Evolutionary conservation across 2,888 invertebrate genomes (phyloP).

Genomic region (Lasioglossum malachurum): DNA sequence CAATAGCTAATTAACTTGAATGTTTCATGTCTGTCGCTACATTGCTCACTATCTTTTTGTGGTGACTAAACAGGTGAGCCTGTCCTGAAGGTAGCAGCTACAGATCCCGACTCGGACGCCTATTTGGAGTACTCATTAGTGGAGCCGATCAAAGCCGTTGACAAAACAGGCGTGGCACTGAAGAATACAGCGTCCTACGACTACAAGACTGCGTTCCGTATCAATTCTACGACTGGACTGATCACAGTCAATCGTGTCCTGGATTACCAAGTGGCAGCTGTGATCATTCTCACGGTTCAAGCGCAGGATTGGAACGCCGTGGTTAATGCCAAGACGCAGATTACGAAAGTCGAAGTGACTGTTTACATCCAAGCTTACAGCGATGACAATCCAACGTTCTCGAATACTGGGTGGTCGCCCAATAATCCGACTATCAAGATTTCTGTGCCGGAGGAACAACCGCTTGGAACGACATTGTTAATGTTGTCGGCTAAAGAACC

Average conservation of each 20-base stretch:
- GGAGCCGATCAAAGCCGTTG: slow-evolving; percentile 89
- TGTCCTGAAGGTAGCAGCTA: slow-evolving; percentile 89
- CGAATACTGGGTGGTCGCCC: slow-evolving; percentile 90
- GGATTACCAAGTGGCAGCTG: slow-evolving; percentile 91
- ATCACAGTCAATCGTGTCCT: slow-evolving; percentile 89
- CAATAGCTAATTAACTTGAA: background rate
- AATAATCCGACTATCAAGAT: slow-evolving; percentile 89
- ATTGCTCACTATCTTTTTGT: background rate
- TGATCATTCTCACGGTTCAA: slow-evolving; percentile 90
- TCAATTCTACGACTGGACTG: slow-evolving; percentile 90
- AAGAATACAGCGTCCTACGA: slow-evolving; percentile 88
- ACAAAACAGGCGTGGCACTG: slow-evolving; percentile 90
- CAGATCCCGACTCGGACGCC: slow-evolving; percentile 90
- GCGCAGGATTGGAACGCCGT: slow-evolving; percentile 90
- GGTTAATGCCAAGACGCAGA: slow-evolving; percentile 88
- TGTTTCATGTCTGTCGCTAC: background rate
- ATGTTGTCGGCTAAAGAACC: slow-evolving; percentile 91
- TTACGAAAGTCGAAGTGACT: slow-evolving; percentile 89
- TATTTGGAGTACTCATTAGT: slow-evolving; percentile 89
- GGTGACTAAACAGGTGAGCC: slow-evolving; percentile 84
- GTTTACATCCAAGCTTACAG: slow-evolving; percentile 92
- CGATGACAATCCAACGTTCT: slow-evolving; percentile 91
- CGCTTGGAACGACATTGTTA: slow-evolving; percentile 90
- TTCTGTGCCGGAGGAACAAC: slow-evolving; percentile 91
- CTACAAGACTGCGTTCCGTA: slow-evolving; percentile 89